These are phyloP conservation scores for Sapajus apella DNA, from an alignment of 2,113 vertebrate genomes.

Conservation along the genomic window DNA sequence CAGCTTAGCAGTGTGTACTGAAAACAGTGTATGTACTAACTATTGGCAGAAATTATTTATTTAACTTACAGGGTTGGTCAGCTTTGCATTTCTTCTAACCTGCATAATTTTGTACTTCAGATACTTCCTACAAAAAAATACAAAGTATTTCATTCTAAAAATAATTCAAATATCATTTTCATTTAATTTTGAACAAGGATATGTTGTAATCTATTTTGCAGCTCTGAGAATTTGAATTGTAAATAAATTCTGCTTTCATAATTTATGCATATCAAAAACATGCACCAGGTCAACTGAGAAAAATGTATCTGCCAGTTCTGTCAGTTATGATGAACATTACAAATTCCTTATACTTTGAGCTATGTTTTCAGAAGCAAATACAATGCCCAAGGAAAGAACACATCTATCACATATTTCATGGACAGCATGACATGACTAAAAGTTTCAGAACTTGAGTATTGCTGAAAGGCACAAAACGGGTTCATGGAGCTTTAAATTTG, in stretches of 20 bases:
- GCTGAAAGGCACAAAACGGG: background rate
- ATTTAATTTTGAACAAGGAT: conserved; percentile 46
- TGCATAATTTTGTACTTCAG: background rate
- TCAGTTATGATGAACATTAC: conserved; percentile 51
- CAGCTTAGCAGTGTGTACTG: background rate
- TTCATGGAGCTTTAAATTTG: background rate
- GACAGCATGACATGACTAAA: conserved; percentile 55
- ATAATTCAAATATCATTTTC: conserved; percentile 13
- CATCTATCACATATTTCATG: conserved; percentile 37
- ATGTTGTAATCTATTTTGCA: conserved; percentile 17
- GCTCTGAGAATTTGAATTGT: conserved; percentile 8
- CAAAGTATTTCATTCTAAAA: conserved; percentile 20
- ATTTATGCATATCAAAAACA: conserved; percentile 51
- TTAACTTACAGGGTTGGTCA: conserved; percentile 20
- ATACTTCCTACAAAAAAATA: conserved; percentile 23
- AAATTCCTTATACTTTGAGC: conserved; percentile 11
- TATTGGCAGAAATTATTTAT: background rate
- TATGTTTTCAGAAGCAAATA: conserved; percentile 55
- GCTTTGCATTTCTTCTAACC: background rate
- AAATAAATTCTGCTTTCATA: conserved; percentile 45
- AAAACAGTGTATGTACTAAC: background rate
- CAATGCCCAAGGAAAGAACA: conserved; percentile 22
- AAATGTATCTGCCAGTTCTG: background rate
- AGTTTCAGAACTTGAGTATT: background rate
- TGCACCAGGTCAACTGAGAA: conserved; percentile 6